phyloP scores from a whole-genome alignment of 1,140 invertebrate species.

The Papilio polytes region DNA sequence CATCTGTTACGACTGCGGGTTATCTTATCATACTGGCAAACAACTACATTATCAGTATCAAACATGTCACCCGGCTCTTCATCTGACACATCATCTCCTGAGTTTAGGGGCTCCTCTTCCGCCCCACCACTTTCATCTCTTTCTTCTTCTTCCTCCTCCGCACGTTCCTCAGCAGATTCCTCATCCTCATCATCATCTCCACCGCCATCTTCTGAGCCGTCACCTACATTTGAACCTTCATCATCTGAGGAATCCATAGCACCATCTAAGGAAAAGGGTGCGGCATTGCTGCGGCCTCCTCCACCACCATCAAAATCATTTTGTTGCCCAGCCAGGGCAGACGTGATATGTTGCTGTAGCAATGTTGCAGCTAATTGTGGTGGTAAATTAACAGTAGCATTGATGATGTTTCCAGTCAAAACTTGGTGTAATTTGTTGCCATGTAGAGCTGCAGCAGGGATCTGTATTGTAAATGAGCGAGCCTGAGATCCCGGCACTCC shows the following conservation, averaged over 20 bases:
- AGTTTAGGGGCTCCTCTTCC: slow-evolving; percentile 97
- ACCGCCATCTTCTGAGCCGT: slow-evolving; percentile 89
- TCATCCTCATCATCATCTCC: slow-evolving; percentile 91
- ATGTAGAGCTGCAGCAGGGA: slow-evolving; percentile 92
- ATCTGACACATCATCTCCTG: slow-evolving; percentile 98
- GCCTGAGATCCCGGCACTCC: slow-evolving; percentile 87
- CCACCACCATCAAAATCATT: slow-evolving; percentile 79
- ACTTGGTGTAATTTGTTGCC: slow-evolving; percentile 87
- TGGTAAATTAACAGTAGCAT: slow-evolving; percentile 93
- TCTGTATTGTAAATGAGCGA: slow-evolving; percentile 91
- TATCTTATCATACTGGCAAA: slow-evolving; percentile 99
- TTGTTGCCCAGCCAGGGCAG: slow-evolving; percentile 83
- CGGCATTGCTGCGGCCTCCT: slow-evolving; percentile 71
- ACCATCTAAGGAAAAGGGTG: slow-evolving; percentile 76
- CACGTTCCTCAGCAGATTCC: slow-evolving; percentile 83
- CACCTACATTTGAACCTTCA: slow-evolving; percentile 85
- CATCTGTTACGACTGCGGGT: slow-evolving; percentile 98
- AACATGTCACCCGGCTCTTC: slow-evolving; percentile 97
- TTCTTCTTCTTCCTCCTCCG: slow-evolving; percentile 87
- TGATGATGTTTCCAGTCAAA: slow-evolving; percentile 92
- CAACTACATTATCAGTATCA: slow-evolving; percentile 99
- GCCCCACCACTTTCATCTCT: slow-evolving; percentile 87
- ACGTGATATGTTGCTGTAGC: slow-evolving; percentile 94
- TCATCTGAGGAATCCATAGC: slow-evolving; percentile 81
- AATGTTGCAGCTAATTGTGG: slow-evolving; percentile 90